A percentile compares a stretch with the other conserved stretches of the same genome.
phyloP scores from a whole-genome alignment of 2,888 invertebrate genomes.

The Andrena fulva region DNA sequence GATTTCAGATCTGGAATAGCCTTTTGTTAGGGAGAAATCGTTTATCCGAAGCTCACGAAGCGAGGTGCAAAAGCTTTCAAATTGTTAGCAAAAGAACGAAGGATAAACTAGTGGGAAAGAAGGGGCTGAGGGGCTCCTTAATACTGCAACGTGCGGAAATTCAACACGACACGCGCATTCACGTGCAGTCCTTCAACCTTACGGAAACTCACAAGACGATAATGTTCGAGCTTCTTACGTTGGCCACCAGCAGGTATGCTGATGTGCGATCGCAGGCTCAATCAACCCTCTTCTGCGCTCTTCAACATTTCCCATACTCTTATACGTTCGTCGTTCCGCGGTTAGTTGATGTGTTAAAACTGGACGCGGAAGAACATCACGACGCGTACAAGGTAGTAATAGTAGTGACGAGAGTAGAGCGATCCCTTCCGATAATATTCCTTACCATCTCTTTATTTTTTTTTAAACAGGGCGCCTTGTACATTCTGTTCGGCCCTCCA shows the following conservation, averaged over 20 bases:
- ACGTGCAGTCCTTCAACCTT: slow-evolving; percentile 85
- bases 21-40: slow-evolving; percentile 86
- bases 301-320: slow-evolving; percentile 89
- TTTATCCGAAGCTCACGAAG: slow-evolving; percentile 87
- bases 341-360: slow-evolving; percentile 87
- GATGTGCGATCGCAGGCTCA: slow-evolving; percentile 90
- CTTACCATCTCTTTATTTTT: slow-evolving; percentile 29
- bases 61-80: slow-evolving; percentile 89
- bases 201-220: slow-evolving; percentile 88
- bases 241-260: slow-evolving; percentile 89
- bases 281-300: slow-evolving; percentile 87
- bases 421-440: not conserved
- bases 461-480: slow-evolving; percentile 89
- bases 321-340: slow-evolving; percentile 89
- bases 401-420: not conserved
- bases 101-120: slow-evolving; percentile 88
- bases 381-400: slow-evolving; percentile 88
- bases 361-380: slow-evolving; percentile 88
- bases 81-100: slow-evolving; percentile 88
- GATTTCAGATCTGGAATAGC: slow-evolving; percentile 89
- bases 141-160: slow-evolving; percentile 73
- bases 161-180: slow-evolving; percentile 81
- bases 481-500: slow-evolving; percentile 90
- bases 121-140: slow-evolving; percentile 85
- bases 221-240: slow-evolving; percentile 87